These are phyloP conservation scores for Fringilla coelebs DNA, from an alignment of 2,797 vertebrate genomes.

Conservation along the genomic window DNA sequence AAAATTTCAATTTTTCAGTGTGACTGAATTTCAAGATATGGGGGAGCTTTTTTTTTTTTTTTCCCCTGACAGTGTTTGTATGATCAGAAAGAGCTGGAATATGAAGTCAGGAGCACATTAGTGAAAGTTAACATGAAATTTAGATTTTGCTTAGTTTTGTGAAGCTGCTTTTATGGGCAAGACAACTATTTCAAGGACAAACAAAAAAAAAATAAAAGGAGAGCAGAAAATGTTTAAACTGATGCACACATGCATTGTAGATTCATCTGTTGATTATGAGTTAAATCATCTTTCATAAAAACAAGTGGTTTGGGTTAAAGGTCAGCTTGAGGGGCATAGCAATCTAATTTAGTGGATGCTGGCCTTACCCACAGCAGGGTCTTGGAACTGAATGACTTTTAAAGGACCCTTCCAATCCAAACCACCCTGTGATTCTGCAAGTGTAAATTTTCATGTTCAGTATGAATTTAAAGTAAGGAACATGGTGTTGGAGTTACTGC, in stretches of 20 bases:
- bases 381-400: not conserved
- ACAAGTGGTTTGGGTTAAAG: not conserved
- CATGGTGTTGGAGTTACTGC: accelerated
- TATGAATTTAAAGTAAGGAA: not conserved
- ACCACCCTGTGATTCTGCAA: not conserved
- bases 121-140: not conserved
- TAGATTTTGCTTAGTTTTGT: not conserved
- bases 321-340: not conserved
- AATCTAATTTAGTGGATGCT: not conserved
- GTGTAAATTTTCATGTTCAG: not conserved
- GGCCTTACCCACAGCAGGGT: not conserved
- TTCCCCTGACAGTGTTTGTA: not conserved
- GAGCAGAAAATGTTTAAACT: not conserved
- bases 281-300: not conserved
- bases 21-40: not conserved
- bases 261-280: not conserved
- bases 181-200: not conserved
- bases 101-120: not conserved
- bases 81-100: not conserved
- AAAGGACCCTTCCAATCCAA: not conserved
- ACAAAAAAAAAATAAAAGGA: not conserved
- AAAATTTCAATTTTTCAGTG: not conserved
- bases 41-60: not conserved
- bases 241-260: not conserved
- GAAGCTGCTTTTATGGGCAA: not conserved